Base-by-base conservation (phyloP, 2,888 invertebrate species). In the Papilio gigon region DNA sequence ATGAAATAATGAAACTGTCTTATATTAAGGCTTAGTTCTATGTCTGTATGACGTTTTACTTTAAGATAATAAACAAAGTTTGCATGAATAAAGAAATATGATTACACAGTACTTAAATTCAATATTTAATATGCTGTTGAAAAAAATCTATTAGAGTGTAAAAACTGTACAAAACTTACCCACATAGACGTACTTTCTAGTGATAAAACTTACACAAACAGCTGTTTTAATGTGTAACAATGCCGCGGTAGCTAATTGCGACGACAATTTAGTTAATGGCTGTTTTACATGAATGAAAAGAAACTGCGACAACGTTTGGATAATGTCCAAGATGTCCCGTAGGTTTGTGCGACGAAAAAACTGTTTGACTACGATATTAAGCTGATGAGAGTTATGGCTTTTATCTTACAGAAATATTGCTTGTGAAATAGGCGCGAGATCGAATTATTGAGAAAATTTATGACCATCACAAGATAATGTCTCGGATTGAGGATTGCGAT, bases 271-370 rank as follows among this genome's bases (percentile, higher is more conserved):
- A 58, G 63, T 47, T 63, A 68, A 68, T 68, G 67, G 20, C 67
- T 63, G 58, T 68, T 68, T 68, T 68, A 63, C 67, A 68, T 68
- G 63, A 62, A 68, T 58, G 67, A 68, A 68, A 68, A 68, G 67
- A 63, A 63, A 68, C 62, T 68, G 58, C 42, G 35, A 58, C 58
- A 44, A 63, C 40, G 22, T 68, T 68, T 68, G 67, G 67, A 63
- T 44, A 42, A 63, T 33, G 62, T 68, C 67, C 63, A 68, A 68
- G 67, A 68, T 44, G 56, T 37, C 33, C 56, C 14, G 61, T 62
- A 63, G 17, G 33, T 35, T 68, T 47, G 63, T 58, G 9, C 53
- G 53, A 35, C 11, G 50, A 44, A 37, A 61, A 61, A 67, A 67
- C 47, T 50, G 17, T 50, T 40, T n/a, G 25, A 64, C 53, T 40